Base-by-base conservation (phyloP, 2,888 invertebrate genomes). In the Protodeltote pygarga region DNA sequence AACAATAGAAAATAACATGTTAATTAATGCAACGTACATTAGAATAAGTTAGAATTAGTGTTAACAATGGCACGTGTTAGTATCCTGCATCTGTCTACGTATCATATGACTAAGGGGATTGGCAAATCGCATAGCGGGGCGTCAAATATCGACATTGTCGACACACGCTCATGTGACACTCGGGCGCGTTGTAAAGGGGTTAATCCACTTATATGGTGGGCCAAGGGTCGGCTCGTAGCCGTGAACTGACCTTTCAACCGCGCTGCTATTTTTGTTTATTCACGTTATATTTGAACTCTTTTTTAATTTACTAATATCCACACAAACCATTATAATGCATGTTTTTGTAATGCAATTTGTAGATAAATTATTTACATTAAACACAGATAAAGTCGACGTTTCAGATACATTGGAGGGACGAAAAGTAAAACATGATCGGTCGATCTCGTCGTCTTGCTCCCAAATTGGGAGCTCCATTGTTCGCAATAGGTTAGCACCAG, bases 401-500 rank as follows among this genome's bases (percentile, higher is more conserved):
- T 48, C 29, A 47, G 53, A 68, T 65, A 47, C 38, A 58, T 61
- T 14, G 46, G 25, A 34, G 55, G 53, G 59, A 62, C 58, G 58
- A 68, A 73, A 71, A 71, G 62, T 63, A 60, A 67, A 67, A 67
- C 65, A 70, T 74, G 80, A 78, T 75, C 75, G 58, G 65, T 69
- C 64, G 74, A 76, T 77, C 79, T 79, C 70, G 60, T 69, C 77
- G 72, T 77, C 74, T 71, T 67, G 71, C 42, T 64, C 73, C 89
- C 84, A 85, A 89, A 88, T 90, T 89, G 89, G 90, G 83, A 77
- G 76, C 69, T 49, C 87, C 90, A 89, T 90, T 89, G 89, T 90
- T 83, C 76, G 58, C 79, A 76, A 78, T 81, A 81, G 82, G 79
- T 87, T 86, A 86, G 87, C 88, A 85, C 89, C 86, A 87, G 86